Evolutionary conservation across 2,888 invertebrate species (phyloP).

Genomic region (Lymantria dispar): DNA sequence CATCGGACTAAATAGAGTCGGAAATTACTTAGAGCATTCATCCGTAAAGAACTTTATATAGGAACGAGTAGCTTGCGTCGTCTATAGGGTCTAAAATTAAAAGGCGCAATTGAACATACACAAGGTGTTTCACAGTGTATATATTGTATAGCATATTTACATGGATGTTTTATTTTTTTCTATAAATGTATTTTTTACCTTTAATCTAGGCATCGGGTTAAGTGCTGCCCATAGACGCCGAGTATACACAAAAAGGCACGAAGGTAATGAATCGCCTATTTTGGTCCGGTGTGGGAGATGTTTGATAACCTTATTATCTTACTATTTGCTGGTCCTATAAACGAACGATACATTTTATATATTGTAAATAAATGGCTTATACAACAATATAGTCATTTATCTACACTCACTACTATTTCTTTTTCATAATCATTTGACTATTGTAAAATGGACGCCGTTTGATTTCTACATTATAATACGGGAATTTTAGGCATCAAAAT

Average conservation of each 20-base stretch:
- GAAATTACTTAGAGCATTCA: no score
- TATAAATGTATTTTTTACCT: constrained; percentile 45
- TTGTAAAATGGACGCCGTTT: constrained; percentile 13
- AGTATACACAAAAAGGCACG: constrained; percentile 63
- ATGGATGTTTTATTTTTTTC: constrained; percentile 13
- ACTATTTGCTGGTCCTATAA: constrained; percentile 25
- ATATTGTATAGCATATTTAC: constrained; percentile 68
- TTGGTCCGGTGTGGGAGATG: constrained; percentile 49
- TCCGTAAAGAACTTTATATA: background rate
- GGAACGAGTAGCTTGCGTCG: constrained; percentile 1
- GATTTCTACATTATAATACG: background rate
- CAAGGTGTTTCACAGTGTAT: constrained; percentile 52
- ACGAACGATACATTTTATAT: constrained; percentile 21
- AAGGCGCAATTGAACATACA: constrained; percentile 40
- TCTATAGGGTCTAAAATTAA: constrained; percentile 1
- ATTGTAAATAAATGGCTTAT: constrained; percentile 21
- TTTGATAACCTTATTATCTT: constrained; percentile 29
- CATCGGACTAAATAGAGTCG: no score
- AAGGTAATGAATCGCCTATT: constrained; percentile 56
- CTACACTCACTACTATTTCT: constrained; percentile 16
- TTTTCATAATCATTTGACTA: constrained; percentile 26
- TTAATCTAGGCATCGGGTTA: constrained; percentile 57
- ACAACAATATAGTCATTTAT: constrained; percentile 16
- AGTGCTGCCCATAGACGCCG: constrained; percentile 47
- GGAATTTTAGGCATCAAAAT: background rate